phyloP scores from a whole-genome alignment of 35 echinoderm and acorn worm species.

The Nesometra sesokonis region DNA sequence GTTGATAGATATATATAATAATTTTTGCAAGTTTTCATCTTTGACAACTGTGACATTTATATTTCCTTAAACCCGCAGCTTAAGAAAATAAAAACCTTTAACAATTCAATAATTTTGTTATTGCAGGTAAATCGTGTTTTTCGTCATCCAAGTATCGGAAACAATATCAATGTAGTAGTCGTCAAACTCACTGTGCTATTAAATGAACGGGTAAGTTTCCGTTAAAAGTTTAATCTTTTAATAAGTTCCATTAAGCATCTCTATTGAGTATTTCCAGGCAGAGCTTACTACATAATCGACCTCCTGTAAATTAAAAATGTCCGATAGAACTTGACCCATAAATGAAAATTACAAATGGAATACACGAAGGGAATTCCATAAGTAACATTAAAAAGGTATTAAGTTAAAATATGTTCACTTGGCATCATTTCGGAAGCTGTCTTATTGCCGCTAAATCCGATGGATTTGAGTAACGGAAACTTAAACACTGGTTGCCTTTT shows the following conservation, averaged over 20 bases:
- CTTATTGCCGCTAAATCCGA: background rate
- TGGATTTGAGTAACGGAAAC: background rate
- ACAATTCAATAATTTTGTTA: background rate
- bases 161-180: background rate
- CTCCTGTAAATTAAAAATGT: too few relatives aligned
- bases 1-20: too few relatives aligned
- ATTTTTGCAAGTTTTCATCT: too few relatives aligned
- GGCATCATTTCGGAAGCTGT: background rate
- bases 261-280: too few relatives aligned
- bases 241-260: too few relatives aligned
- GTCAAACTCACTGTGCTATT: background rate
- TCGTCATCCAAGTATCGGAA: constrained; percentile 15
- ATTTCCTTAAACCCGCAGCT: background rate
- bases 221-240: too few relatives aligned
- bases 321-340: background rate
- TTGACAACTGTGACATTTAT: too few relatives aligned
- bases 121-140: constrained; percentile 5
- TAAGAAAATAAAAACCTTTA: background rate
- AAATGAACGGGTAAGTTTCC: background rate
- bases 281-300: too few relatives aligned
- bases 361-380: too few relatives aligned
- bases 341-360: background rate
- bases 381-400: background rate
- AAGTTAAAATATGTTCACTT: background rate
- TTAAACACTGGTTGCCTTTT: background rate